These are phyloP conservation scores for Pitangus sulphuratus DNA, from an alignment of 2,797 vertebrate species.

Conservation along the genomic window DNA sequence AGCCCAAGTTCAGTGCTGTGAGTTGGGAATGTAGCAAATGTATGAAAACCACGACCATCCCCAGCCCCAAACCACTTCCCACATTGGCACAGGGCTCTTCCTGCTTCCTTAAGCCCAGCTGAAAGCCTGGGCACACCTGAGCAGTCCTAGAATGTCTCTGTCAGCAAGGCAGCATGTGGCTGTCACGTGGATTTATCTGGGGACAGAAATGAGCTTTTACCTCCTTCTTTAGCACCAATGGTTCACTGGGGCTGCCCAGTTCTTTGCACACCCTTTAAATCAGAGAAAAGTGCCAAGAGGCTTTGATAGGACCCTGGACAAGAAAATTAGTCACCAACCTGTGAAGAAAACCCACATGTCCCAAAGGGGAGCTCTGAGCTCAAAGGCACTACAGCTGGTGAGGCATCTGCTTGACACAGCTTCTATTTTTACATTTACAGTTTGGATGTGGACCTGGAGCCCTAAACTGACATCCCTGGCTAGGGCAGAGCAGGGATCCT, in stretches of 20 bases:
- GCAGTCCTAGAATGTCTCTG: not conserved
- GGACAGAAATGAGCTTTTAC: not conserved
- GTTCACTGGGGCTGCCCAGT: not conserved
- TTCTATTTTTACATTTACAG: not conserved
- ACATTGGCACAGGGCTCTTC: not conserved
- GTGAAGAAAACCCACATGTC: not conserved
- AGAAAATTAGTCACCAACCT: not conserved
- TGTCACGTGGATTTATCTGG: not conserved
- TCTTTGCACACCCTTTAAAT: not conserved
- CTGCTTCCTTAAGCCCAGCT: not conserved
- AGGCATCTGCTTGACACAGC: not conserved
- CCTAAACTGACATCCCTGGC: not conserved
- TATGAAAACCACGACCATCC: not conserved
- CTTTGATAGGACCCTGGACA: not conserved
- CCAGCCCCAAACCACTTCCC: not conserved
- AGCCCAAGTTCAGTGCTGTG: not conserved
- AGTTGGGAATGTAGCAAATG: not conserved
- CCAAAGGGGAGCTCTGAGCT: not conserved
- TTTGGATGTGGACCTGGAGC: not conserved
- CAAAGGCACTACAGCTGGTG: not conserved
- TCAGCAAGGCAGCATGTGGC: not conserved
- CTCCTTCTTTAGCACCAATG: not conserved
- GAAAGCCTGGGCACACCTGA: not conserved
- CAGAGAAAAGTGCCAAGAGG: not conserved
- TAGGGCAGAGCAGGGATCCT: not conserved